phyloP scores from a whole-genome alignment of 2,888 invertebrate species.

The Yponomeuta cagnagella region DNA sequence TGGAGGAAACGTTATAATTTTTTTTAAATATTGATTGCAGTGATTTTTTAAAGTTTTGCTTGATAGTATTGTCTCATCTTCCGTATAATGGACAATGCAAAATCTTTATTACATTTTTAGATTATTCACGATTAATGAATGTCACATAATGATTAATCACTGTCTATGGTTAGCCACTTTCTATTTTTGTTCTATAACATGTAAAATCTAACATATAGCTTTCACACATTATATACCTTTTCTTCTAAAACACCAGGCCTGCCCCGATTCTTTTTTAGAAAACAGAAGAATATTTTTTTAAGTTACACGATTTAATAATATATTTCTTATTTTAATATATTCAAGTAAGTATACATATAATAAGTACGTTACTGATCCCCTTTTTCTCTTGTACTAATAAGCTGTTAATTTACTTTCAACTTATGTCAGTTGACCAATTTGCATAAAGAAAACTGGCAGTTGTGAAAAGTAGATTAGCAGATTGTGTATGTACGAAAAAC shows the following conservation, averaged over 20 bases:
- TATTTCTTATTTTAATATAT: background rate
- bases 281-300: constrained; percentile 64
- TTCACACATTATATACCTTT: constrained; percentile 77
- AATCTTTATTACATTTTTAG: background rate
- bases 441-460: no score
- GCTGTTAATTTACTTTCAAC: no score
- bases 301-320: background rate
- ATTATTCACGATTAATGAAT: constrained; percentile 6
- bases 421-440: no score
- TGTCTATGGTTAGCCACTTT: constrained; percentile 71
- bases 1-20: background rate
- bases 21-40: background rate
- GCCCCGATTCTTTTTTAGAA: constrained; percentile 80
- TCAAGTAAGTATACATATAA: background rate
- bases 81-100: background rate
- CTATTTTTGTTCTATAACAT: constrained; percentile 60
- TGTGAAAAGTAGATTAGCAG: no score
- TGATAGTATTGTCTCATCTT: background rate
- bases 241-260: constrained; percentile 87
- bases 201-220: constrained; percentile 64
- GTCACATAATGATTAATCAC: constrained; percentile 48
- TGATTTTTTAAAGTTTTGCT: background rate
- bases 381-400: no score
- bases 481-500: no score
- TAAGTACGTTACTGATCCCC: background rate